Evolutionary conservation across 2,888 invertebrate genomes (phyloP).

Genomic region (Papilio protenor): DNA sequence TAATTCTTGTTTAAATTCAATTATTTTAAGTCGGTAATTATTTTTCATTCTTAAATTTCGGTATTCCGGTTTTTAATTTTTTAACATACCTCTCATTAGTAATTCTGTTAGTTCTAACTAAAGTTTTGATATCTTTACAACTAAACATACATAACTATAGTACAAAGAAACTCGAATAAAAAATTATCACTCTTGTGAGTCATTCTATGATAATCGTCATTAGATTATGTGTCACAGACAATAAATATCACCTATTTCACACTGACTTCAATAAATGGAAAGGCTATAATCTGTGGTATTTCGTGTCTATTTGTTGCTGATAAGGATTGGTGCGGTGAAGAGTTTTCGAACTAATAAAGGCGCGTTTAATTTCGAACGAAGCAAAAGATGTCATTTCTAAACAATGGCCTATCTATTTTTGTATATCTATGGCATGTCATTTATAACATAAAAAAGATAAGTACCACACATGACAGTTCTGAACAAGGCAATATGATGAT

Average conservation of each 20-base stretch:
- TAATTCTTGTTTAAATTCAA: background rate
- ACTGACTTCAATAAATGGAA: too few species aligned
- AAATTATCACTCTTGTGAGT: background rate
- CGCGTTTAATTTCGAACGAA: too few species aligned
- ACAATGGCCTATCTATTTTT: too few species aligned
- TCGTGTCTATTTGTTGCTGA: too few species aligned
- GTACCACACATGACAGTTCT: conserved; percentile 23
- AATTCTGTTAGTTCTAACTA: background rate
- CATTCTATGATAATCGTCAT: background rate
- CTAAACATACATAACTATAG: too few species aligned
- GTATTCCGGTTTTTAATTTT: too few species aligned
- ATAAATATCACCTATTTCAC: too few species aligned
- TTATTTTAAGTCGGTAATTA: background rate
- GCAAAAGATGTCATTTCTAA: too few species aligned
- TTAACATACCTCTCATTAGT: background rate
- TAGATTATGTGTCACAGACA: background rate
- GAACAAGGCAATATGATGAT: conserved; percentile 29
- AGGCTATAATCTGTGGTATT: too few species aligned
- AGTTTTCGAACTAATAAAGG: too few species aligned
- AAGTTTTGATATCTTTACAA: background rate
- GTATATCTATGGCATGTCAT: background rate
- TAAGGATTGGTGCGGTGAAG: too few species aligned
- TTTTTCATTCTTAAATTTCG: background rate
- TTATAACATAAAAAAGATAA: conserved; percentile 25
- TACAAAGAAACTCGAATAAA: background rate